These are phyloP conservation scores for Cylindroiulus punctatus DNA, from an alignment of 2,888 invertebrate species.

Conservation along the genomic window DNA sequence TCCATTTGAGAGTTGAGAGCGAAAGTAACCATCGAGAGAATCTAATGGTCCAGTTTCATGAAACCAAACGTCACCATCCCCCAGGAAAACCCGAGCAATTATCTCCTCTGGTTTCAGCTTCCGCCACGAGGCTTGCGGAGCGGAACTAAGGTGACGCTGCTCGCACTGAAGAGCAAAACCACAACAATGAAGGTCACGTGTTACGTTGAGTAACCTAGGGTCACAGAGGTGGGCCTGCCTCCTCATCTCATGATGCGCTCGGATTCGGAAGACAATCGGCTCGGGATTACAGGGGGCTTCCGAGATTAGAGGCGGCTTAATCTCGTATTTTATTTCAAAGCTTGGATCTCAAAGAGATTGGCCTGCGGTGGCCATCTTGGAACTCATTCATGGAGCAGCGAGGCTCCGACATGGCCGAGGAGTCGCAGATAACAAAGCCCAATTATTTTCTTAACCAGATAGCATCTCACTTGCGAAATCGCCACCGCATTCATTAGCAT, in stretches of 20 bases:
- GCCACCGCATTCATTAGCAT: not conserved
- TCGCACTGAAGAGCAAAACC: not conserved
- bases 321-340: not conserved
- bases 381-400: not conserved
- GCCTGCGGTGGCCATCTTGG: not conserved
- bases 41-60: no score
- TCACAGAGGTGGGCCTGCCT: not conserved
- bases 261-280: not conserved
- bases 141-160: not conserved
- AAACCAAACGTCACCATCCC: no score
- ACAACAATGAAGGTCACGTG: not conserved
- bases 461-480: not conserved
- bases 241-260: not conserved
- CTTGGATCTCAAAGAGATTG: not conserved
- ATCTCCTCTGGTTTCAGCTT: not conserved
- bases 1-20: no score
- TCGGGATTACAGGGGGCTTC: not conserved
- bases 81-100: not conserved
- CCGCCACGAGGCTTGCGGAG: not conserved
- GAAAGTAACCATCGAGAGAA: no score
- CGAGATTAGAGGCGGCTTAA: not conserved
- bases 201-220: conserved; percentile 7
- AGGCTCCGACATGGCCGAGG: not conserved
- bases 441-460: conserved; percentile 14
- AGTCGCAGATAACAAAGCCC: not conserved